Evolutionary conservation across 2,113 vertebrate species (phyloP).

Genomic region (human): GRCh38 chr2:123741001-123741500

Average conservation of each 20-base stretch:
- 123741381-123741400: background rate
- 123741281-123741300: background rate
- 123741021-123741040: slow-evolving; percentile 34
- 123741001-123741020: slow-evolving; percentile 30
- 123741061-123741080: slow-evolving; percentile 18
- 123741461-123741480: background rate
- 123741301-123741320: background rate
- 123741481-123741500: background rate
- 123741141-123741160: slow-evolving; percentile 58
- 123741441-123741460: background rate
- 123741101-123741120: slow-evolving; percentile 74
- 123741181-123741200: background rate
- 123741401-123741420: background rate
- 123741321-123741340: background rate
- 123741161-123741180: background rate
- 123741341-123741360: slow-evolving; percentile 17
- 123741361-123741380: background rate
- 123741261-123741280: slow-evolving; percentile 1
- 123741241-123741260: slow-evolving; percentile 2
- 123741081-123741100: background rate
- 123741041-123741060: slow-evolving; percentile 46
- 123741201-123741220: slow-evolving; percentile 38
- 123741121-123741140: slow-evolving; percentile 20
- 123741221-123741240: slow-evolving; percentile 40
- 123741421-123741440: background rate